Evolutionary conservation across 2,113 vertebrate genomes (phyloP).

Genomic region (Pteronura brasiliensis): DNA sequence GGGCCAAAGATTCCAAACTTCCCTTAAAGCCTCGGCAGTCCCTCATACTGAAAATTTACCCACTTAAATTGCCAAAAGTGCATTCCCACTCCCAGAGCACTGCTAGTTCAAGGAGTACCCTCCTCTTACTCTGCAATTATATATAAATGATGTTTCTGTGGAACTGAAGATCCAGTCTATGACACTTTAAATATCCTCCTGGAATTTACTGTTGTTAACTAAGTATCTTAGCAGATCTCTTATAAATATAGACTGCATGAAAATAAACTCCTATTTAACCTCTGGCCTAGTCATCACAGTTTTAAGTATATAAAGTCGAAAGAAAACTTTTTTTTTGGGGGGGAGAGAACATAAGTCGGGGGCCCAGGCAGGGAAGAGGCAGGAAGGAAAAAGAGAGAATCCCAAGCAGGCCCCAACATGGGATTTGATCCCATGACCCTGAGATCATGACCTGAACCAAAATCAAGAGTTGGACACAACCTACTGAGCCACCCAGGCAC

Average conservation of each 20-base stretch:
- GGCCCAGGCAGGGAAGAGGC: no score
- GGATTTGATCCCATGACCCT: not conserved
- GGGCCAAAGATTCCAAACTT: not conserved
- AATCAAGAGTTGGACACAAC: not conserved
- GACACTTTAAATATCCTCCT: constrained; percentile 28
- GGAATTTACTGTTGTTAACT: constrained; percentile 1
- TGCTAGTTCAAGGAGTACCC: not conserved
- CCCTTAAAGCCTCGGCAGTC: not conserved
- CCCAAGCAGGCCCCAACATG: not conserved
- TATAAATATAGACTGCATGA: not conserved
- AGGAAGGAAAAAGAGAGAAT: not conserved
- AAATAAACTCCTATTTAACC: constrained; percentile 23
- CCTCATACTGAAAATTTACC: not conserved
- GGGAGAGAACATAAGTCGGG: not conserved
- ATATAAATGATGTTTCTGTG: constrained; percentile 18
- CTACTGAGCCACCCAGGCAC: not conserved
- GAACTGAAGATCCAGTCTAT: not conserved
- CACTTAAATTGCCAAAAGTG: not conserved
- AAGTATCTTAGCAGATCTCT: constrained; percentile 16
- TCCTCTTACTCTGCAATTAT: not conserved
- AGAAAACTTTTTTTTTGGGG: not conserved
- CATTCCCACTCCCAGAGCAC: not conserved
- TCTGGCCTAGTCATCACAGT: not conserved
- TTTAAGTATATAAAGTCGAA: constrained; percentile 10
- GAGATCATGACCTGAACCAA: not conserved